Base-by-base conservation (phyloP, 2,113 vertebrate genomes). In the Anguilla japonica region DNA sequence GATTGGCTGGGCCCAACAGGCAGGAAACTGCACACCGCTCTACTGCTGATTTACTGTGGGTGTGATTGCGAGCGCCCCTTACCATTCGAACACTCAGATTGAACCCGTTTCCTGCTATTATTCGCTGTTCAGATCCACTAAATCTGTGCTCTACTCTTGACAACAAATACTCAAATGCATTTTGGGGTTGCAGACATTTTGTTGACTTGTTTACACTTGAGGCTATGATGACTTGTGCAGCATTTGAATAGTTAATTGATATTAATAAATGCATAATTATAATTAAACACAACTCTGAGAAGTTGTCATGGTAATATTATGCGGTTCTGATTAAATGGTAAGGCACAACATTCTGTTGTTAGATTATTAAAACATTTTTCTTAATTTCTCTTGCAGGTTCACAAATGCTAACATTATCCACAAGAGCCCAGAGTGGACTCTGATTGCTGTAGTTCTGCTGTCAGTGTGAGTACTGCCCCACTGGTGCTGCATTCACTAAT, bases 361-460 rank as follows among this genome's bases (percentile, higher is more conserved):
- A 14, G 13, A 53, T 8, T 53, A 53, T 11, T 13, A 53, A 53
- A 53, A 53, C 4, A 46, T 46, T 6, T 53, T 14, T 14, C 50
- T 53, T 53, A 53, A 29, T 75, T 22, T 80, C 71, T 86, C 20
- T 89, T 81, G 41, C 92, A 96, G 96, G 89, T 93, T 96, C 79
- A 94, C 91, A 87, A 96, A 90, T 89, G 90, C 86, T 41, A 96
- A 95, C 90, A 95, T 96, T 87, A 91, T 95, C 86, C 95, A 95
- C 91, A 95, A 92, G 91, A 90, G 90, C 88, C 92, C 94, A 40
- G 94, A 95, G 90, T 96, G 96, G 96, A 95, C 92, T 39, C 88
- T 96, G 84, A 91, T 96, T 29, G 90, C 92, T 0, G 85, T 96
- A 13, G 90, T 95, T 78, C 91, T 96, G 39, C 93, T 96, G 13